Percentiles rank a stretch among this genome's conserved stretches.
These are phyloP conservation scores for Anseranas semipalmata DNA, from an alignment of 2,113 vertebrate species.

Conservation along the genomic window DNA sequence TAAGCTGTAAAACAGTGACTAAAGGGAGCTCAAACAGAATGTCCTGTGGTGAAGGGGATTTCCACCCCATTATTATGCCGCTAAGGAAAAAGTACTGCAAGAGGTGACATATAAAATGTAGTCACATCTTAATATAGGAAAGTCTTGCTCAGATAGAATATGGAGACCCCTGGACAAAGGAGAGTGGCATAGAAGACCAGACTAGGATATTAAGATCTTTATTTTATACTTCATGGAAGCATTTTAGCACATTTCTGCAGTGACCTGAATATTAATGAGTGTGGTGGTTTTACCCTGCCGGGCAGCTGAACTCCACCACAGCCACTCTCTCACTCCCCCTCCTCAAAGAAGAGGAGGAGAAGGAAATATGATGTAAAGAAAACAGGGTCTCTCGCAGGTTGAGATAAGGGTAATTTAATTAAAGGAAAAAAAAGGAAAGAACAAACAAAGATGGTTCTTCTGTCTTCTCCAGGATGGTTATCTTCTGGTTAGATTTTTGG, in stretches of 20 bases:
- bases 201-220: not conserved
- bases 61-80: not conserved
- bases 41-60: not conserved
- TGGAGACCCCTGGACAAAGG: not conserved
- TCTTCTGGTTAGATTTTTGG: not conserved
- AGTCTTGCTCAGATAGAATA: not conserved
- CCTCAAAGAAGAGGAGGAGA: too few relatives aligned
- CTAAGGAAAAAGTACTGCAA: not conserved
- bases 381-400: too few relatives aligned
- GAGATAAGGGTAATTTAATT: too few relatives aligned
- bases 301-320: too few relatives aligned
- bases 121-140: not conserved
- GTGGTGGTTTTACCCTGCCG: too few relatives aligned
- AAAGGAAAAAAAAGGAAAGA: too few relatives aligned
- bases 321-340: too few relatives aligned
- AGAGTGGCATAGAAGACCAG: not conserved
- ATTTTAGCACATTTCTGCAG: not conserved
- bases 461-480: not conserved
- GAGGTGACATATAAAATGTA: not conserved
- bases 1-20: not conserved
- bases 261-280: not conserved
- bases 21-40: fast-evolving
- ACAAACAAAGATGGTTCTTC: not conserved
- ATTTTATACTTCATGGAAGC: not conserved
- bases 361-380: too few relatives aligned